Conservation (phyloP, 2,888 invertebrate genomes). For the Perithous albicinctus region DNA sequence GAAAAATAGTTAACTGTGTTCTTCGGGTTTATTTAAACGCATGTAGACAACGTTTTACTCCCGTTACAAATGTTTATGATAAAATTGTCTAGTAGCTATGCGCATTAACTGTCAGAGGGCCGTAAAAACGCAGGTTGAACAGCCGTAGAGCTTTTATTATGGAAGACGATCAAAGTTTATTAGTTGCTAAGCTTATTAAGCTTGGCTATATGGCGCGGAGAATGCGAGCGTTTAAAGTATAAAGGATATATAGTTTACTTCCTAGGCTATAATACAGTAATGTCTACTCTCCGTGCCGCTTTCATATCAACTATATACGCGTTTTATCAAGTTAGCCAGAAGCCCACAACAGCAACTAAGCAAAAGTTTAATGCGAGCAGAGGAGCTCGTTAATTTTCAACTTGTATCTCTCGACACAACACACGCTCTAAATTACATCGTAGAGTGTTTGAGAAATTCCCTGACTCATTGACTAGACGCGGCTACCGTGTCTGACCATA, state of each 20-base stretch:
- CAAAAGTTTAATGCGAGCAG: slow-evolving; percentile 28
- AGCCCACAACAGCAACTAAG: not conserved
- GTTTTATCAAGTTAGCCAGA: slow-evolving; percentile 29
- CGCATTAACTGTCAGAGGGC: not conserved
- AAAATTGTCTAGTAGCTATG: not conserved
- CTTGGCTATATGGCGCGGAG: slow-evolving; percentile 3
- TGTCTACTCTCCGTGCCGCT: not conserved
- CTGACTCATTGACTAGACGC: slow-evolving; percentile 29
- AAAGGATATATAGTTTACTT: slow-evolving; percentile 10
- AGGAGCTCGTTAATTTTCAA: slow-evolving; percentile 52
- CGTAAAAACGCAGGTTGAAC: not conserved
- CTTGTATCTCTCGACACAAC: slow-evolving; percentile 53
- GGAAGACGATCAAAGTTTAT: slow-evolving; percentile 36
- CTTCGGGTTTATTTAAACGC: too few relatives aligned
- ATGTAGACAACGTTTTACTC: not conserved
- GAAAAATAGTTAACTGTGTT: too few relatives aligned
- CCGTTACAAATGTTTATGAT: not conserved
- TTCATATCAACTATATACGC: not conserved
- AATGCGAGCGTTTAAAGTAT: not conserved
- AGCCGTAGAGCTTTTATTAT: not conserved
- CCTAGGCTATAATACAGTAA: not conserved
- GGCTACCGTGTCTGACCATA: slow-evolving; percentile 49
- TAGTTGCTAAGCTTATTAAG: slow-evolving; percentile 38
- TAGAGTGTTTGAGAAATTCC: slow-evolving; percentile 40
- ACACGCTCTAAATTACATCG: slow-evolving; percentile 56